phyloP scores from a whole-genome alignment of 1,140 invertebrate genomes.

The Macrotrachela quadricornifera region DNA sequence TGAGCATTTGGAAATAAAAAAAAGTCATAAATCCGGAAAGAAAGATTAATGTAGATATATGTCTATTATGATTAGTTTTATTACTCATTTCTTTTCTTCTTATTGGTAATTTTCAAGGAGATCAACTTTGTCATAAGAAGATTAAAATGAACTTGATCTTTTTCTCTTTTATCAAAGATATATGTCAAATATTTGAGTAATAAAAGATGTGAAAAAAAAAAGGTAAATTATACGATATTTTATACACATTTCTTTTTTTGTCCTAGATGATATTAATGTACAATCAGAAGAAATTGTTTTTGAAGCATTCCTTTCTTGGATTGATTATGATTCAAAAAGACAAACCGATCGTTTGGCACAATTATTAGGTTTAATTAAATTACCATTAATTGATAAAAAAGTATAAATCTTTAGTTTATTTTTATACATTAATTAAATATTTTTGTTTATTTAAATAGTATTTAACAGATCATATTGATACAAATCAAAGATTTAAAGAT shows the following conservation, averaged over 20 bases:
- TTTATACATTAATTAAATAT: slow-evolving; percentile 42
- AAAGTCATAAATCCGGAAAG: too few relatives aligned
- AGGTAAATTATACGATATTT: too few relatives aligned
- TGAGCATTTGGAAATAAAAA: too few relatives aligned
- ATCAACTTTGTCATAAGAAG: too few relatives aligned
- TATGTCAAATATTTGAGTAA: background rate
- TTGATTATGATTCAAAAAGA: slow-evolving; percentile 45
- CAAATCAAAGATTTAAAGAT: slow-evolving; percentile 40
- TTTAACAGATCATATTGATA: slow-evolving; percentile 60
- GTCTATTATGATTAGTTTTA: too few relatives aligned
- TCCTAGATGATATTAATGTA: slow-evolving; percentile 58
- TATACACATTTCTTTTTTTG: background rate
- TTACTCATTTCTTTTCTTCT: too few relatives aligned
- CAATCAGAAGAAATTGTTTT: slow-evolving; percentile 68
- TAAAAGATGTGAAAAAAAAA: too few relatives aligned
- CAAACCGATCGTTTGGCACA: slow-evolving; percentile 43
- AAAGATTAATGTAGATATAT: too few relatives aligned
- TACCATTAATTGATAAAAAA: slow-evolving; percentile 58
- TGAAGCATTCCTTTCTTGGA: slow-evolving; percentile 59
- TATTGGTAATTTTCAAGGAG: too few relatives aligned
- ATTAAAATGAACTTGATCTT: too few relatives aligned
- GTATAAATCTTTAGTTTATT: slow-evolving; percentile 32
- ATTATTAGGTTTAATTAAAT: slow-evolving; percentile 54
- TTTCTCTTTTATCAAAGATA: background rate
- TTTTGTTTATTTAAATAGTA: slow-evolving; percentile 45